These are phyloP conservation scores for Coelopa frigida DNA, from an alignment of 1,140 invertebrate genomes.

Conservation along the genomic window DNA sequence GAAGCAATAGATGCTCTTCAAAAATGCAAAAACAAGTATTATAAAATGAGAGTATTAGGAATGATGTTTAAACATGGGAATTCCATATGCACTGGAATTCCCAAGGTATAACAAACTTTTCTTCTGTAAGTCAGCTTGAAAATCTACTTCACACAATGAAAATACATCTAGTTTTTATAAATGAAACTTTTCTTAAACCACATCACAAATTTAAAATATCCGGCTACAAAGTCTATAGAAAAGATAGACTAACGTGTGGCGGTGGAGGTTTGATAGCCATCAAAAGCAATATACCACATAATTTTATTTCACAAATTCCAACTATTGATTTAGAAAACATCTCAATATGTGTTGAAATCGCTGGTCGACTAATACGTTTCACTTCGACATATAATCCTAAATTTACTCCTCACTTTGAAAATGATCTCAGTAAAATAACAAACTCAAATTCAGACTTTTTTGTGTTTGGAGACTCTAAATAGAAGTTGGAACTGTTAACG, in stretches of 20 bases:
- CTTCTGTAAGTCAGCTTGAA: too few relatives aligned
- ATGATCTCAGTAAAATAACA: background rate
- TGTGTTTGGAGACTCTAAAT: conserved; percentile 2
- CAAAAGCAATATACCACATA: background rate
- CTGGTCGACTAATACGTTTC: background rate
- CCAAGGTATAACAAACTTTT: too few relatives aligned
- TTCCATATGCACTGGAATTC: too few relatives aligned
- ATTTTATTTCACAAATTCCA: background rate
- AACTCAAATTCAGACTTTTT: background rate
- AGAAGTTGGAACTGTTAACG: too few relatives aligned
- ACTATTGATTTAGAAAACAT: background rate
- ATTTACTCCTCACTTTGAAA: background rate
- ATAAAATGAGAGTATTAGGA: too few relatives aligned
- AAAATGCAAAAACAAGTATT: too few relatives aligned
- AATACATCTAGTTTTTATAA: background rate
- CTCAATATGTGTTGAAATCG: background rate
- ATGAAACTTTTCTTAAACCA: background rate
- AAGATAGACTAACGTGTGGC: background rate
- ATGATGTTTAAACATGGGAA: too few relatives aligned
- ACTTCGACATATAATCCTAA: conserved; percentile 2
- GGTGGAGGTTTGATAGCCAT: background rate
- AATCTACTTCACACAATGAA: background rate
- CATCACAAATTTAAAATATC: background rate
- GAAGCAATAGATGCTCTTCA: too few relatives aligned
- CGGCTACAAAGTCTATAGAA: background rate